Evolutionary conservation across 2,113 vertebrate genomes (phyloP), one percentile per base, ranked within the genome.

Genomic region (Hemichromis elongatus): DNA sequence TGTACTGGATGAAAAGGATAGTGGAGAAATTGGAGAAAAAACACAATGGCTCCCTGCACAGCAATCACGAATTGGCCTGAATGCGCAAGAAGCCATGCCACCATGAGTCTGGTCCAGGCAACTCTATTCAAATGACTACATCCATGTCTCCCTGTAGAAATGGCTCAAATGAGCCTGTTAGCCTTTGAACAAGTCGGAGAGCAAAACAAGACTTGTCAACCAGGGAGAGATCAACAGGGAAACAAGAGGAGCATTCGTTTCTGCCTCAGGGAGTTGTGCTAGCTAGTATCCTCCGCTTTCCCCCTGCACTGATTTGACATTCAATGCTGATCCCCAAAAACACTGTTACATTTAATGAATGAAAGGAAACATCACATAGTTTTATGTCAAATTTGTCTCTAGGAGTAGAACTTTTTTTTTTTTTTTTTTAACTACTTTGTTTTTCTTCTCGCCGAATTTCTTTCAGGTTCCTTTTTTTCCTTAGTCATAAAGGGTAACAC

Each of bases 141-240:
- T 94, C 86, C 88, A 84, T 84, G 88, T 91, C 92, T 94, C 93
- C 89, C 88, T 52, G 86, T 85, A 93, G 90, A 88, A 91, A 92
- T 84, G 89, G 90, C 89, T 96, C 84, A 94, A 95, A 96, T 95
- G 90, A 96, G 92, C 90, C 93, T 92, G 90, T 93, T 93, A 92
- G 94, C 85, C 89, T 93, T 89, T 90, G 84, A 94, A 93, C 78
- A 75, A 91, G 92, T 89, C 81, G 18, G 84, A 73, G 85, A 92
- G 91, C 89, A 90, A 94, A 93, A 93, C 89, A 90, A 92, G 92
- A 91, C 93, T 94, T 95, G 95, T 96, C 96, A 96, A 93, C 94
- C 88, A 88, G 90, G 82, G 91, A 92, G 89, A 92, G 93, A 95
- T 95, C 93, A 95, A 94, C 95, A 94, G 90, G 90, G 89, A 91